A percentile compares a stretch with the other conserved stretches of the same genome.
Evolutionary conservation across 2,888 invertebrate species (phyloP).

Genomic region (Lydus trimaculatus): DNA sequence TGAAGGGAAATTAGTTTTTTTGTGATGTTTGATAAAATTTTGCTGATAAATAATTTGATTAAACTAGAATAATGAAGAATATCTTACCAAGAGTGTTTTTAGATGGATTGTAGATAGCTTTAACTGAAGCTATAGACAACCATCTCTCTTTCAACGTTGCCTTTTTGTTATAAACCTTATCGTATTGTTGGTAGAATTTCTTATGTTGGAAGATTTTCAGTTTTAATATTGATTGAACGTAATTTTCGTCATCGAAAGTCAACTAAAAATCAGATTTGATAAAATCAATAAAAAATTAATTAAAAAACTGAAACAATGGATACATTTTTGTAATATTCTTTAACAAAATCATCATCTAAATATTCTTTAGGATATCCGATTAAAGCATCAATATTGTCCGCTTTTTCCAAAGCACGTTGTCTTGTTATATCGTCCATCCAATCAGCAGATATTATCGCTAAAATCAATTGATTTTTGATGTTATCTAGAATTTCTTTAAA

Average conservation of each 20-base stretch:
- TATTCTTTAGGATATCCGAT: conserved; percentile 89
- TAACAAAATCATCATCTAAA: conserved; percentile 76
- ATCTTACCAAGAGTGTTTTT: conserved; percentile 67
- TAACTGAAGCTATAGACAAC: conserved; percentile 62
- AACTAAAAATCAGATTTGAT: neutral
- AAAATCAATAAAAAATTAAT: conserved; percentile 34
- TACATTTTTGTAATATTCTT: conserved; percentile 74
- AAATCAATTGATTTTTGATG: conserved; percentile 77
- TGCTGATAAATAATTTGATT: too few relatives aligned
- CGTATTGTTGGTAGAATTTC: conserved; percentile 49
- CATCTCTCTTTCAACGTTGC: conserved; percentile 62
- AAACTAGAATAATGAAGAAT: too few relatives aligned
- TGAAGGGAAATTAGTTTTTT: too few relatives aligned
- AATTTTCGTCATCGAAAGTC: conserved; percentile 14
- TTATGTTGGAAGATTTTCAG: conserved; percentile 10
- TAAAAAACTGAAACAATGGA: conserved; percentile 19
- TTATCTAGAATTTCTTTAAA: conserved; percentile 83
- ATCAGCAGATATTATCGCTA: conserved; percentile 74
- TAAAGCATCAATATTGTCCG: conserved; percentile 77
- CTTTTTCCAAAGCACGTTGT: conserved; percentile 73
- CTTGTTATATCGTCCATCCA: conserved; percentile 90
- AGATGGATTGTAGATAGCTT: conserved; percentile 64
- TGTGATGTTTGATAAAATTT: neutral
- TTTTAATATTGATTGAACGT: conserved; percentile 16
- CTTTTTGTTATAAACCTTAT: conserved; percentile 63